phyloP scores from a whole-genome alignment of 2,113 vertebrate species.

The Myiopsitta monachus region DNA sequence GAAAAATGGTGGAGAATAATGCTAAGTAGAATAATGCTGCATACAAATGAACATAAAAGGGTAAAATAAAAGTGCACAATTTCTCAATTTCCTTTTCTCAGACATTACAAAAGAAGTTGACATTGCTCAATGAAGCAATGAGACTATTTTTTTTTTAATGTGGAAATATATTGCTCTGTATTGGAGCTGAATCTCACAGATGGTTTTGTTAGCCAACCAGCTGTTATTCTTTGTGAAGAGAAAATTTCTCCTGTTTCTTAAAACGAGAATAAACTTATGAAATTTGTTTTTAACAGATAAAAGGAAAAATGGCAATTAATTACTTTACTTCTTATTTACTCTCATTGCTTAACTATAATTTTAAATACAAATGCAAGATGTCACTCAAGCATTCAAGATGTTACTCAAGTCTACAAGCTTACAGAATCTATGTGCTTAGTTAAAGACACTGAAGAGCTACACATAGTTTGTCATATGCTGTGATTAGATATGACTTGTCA shows the following conservation, averaged over 20 bases:
- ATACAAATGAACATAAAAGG: neutral
- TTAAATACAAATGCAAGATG: neutral
- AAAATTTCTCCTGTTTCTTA: neutral
- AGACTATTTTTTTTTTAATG: neutral
- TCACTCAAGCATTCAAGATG: neutral
- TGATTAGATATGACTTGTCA: neutral
- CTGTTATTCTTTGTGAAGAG: neutral
- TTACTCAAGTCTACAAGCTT: neutral
- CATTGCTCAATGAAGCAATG: neutral
- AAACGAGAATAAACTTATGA: neutral
- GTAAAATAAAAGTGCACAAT: neutral
- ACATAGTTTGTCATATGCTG: neutral
- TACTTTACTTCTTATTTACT: neutral
- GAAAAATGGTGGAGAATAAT: neutral
- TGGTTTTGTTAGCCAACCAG: rapidly evolving
- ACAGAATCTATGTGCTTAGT: neutral
- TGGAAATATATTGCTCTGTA: neutral
- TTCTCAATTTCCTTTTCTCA: neutral
- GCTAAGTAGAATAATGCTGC: neutral
- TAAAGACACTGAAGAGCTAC: neutral
- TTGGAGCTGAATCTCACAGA: neutral
- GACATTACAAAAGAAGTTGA: neutral
- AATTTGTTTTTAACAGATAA: neutral
- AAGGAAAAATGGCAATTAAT: neutral
- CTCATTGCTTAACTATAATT: neutral